Percentiles rank a stretch among this genome's conserved stretches.
phyloP scores from a whole-genome alignment of 2,113 vertebrate species.

The Connochaetes taurinus region DNA sequence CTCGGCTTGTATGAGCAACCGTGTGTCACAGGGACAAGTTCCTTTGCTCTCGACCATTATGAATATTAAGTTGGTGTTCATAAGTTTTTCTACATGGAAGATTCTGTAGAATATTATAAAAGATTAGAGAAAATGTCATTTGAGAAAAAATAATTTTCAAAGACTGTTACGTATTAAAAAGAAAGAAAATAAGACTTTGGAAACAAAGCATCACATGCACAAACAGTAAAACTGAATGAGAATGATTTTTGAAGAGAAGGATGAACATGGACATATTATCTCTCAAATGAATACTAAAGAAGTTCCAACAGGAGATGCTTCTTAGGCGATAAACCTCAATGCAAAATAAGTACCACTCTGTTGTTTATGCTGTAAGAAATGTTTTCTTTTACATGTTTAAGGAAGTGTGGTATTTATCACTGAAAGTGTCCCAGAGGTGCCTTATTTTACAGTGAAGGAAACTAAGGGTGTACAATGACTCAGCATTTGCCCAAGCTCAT shows the following conservation, averaged over 20 bases:
- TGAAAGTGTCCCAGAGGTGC: background rate
- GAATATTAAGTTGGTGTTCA: slow-evolving; percentile 96
- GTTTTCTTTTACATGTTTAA: background rate
- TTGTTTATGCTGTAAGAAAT: background rate
- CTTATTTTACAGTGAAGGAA: background rate
- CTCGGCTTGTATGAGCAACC: slow-evolving; percentile 92
- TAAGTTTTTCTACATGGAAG: slow-evolving; percentile 94
- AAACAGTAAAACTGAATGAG: background rate
- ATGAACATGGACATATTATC: background rate
- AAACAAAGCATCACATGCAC: background rate
- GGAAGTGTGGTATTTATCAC: background rate
- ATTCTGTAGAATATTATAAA: slow-evolving; percentile 73
- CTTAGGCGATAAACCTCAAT: background rate
- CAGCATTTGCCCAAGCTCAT: background rate
- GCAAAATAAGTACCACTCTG: background rate
- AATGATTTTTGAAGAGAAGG: background rate
- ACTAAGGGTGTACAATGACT: background rate
- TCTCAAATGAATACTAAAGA: background rate
- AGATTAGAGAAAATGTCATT: background rate
- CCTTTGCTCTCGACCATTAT: slow-evolving; percentile 94
- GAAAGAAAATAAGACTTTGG: background rate
- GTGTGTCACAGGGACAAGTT: slow-evolving; percentile 93
- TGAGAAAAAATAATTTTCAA: background rate
- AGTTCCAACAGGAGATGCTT: background rate
- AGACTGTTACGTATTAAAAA: background rate